phyloP scores from a whole-genome alignment of 2,797 vertebrate species.

The Setipinna tenuifilis region DNA sequence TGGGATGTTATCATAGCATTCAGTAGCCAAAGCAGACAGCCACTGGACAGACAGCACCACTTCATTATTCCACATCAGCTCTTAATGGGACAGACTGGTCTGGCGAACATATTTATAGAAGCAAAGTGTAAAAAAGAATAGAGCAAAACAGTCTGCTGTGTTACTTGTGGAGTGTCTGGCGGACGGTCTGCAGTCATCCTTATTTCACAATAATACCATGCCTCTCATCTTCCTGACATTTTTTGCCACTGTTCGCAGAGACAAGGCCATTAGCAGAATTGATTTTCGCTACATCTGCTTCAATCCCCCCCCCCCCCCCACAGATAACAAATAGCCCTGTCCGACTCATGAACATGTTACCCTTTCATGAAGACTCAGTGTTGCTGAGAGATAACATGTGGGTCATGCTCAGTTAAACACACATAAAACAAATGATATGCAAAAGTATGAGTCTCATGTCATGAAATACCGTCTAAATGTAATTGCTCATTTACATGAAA shows the following conservation, averaged over 20 bases:
- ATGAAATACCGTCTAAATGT: not conserved
- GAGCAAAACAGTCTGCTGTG: not conserved
- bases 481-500: not conserved
- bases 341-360: slow-evolving; percentile 3
- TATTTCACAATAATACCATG: not conserved
- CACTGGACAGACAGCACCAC: not conserved
- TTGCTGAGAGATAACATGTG: not conserved
- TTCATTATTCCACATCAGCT: slow-evolving; percentile 6
- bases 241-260: slow-evolving; percentile 16
- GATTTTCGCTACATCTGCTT: slow-evolving; percentile 45
- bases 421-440: slow-evolving; percentile 5
- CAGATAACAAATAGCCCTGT: slow-evolving; percentile 31
- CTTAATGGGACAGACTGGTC: not conserved
- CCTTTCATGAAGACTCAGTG: not conserved
- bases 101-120: not conserved
- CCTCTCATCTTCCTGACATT: slow-evolving; percentile 10
- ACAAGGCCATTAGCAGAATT: slow-evolving; percentile 42
- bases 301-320: slow-evolving; percentile 24
- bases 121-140: not conserved
- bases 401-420: not conserved
- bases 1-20: slow-evolving; percentile 9
- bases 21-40: not conserved
- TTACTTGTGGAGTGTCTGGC: not conserved
- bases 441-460: not conserved
- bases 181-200: not conserved